Percentiles rank a stretch among this genome's conserved stretches.
These are phyloP conservation scores for Montipora capitata DNA, from an alignment of 92 coral and sea anemone species.

Conservation along the genomic window DNA sequence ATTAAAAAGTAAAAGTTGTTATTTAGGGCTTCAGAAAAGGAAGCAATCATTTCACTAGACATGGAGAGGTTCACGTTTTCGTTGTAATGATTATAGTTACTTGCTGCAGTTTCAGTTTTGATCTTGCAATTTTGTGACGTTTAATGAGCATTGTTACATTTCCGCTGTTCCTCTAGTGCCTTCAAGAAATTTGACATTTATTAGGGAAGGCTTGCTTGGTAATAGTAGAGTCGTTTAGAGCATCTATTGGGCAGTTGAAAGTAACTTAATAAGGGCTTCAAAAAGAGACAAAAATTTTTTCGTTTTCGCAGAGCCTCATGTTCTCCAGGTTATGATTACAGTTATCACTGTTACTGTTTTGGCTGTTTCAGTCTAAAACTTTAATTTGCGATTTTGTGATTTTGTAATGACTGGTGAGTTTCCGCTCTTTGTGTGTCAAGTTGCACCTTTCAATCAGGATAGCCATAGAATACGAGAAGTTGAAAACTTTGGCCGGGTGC, in stretches of 20 bases:
- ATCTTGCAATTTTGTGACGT: not conserved
- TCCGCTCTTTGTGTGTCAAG: too few relatives aligned
- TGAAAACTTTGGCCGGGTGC: not conserved
- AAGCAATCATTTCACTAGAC: slow-evolving; percentile 1
- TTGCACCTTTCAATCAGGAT: too few relatives aligned
- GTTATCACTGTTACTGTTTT: too few relatives aligned
- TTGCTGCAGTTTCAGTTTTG: not conserved
- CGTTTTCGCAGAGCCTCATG: too few relatives aligned
- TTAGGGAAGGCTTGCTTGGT: not conserved
- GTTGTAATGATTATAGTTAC: not conserved
- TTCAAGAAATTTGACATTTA: slow-evolving; percentile 15
- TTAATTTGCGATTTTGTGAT: too few relatives aligned
- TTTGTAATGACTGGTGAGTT: too few relatives aligned
- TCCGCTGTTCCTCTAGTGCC: slow-evolving; percentile 19
- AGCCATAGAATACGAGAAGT: not conserved
- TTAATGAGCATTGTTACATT: not conserved
- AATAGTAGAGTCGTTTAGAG: too few relatives aligned
- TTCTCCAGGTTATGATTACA: too few relatives aligned
- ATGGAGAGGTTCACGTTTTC: not conserved
- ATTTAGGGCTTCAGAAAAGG: not conserved
- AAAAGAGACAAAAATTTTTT: too few relatives aligned
- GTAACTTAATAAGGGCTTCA: too few relatives aligned
- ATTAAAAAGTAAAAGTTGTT: not conserved
- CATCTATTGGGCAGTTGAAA: too few relatives aligned
- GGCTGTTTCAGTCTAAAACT: too few relatives aligned